Conservation (phyloP, 2,113 vertebrate species). For the Amphiprion ocellaris region DNA sequence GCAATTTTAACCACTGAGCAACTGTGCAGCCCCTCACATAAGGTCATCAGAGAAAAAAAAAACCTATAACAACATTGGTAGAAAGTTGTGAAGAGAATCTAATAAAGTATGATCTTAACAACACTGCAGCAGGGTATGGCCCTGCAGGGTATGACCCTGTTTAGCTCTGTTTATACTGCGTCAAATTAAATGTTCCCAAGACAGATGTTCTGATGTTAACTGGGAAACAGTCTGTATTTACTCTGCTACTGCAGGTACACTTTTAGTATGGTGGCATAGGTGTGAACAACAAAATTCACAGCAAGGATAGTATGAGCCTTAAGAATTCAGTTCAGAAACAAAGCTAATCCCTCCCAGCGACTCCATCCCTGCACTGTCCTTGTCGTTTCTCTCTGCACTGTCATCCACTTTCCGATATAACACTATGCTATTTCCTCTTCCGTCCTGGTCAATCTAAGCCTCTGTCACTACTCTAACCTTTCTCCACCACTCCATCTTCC, state of each 20-base stretch:
- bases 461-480: slow-evolving; percentile 66
- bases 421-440: slow-evolving; percentile 67
- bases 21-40: neutral
- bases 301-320: slow-evolving; percentile 7
- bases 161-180: neutral
- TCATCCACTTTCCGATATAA: slow-evolving; percentile 55
- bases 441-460: slow-evolving; percentile 70
- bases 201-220: neutral
- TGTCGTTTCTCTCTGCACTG: slow-evolving; percentile 34
- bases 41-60: neutral
- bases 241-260: neutral
- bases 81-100: neutral
- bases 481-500: slow-evolving; percentile 62
- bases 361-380: slow-evolving; percentile 28
- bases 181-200: neutral
- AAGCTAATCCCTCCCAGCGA: slow-evolving; percentile 27
- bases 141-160: neutral
- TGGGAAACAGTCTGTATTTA: neutral
- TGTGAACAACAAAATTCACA: slow-evolving; percentile 19
- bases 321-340: slow-evolving; percentile 30
- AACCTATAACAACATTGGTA: neutral
- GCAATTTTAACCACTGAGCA: no score
- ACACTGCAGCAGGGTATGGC: neutral
- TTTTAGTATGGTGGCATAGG: neutral
- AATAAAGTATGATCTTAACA: neutral